A percentile compares a stretch with the other conserved stretches of the same genome.
Evolutionary conservation across 2,113 vertebrate species (phyloP).

Genomic region (Urocynchramus pylzowi): DNA sequence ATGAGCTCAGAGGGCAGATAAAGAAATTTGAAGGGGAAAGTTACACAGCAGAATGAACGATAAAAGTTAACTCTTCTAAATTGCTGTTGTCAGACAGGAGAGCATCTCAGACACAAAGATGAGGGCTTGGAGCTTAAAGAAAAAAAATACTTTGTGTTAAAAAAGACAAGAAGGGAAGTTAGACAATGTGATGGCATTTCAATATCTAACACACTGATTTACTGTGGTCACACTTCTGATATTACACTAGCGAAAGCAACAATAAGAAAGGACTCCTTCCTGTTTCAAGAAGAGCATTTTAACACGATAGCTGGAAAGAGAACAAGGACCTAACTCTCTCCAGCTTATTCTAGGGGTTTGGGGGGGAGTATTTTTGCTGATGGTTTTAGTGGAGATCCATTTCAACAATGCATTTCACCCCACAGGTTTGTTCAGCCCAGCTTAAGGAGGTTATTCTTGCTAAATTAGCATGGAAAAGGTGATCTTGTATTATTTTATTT

Average conservation of each 20-base stretch:
- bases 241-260: slow-evolving; percentile 1
- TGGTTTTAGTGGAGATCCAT: background rate
- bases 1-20: slow-evolving; percentile 85
- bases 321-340: background rate
- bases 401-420: background rate
- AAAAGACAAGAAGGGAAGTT: slow-evolving; percentile 49
- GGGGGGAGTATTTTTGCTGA: background rate
- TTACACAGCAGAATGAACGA: slow-evolving; percentile 77
- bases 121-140: slow-evolving; percentile 41
- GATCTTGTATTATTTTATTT: background rate
- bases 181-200: slow-evolving; percentile 32
- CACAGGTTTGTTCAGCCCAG: background rate
- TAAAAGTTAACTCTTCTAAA: slow-evolving; percentile 82
- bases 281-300: background rate
- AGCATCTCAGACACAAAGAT: slow-evolving; percentile 61
- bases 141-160: slow-evolving; percentile 35
- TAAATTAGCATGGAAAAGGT: background rate
- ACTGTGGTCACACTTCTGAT: slow-evolving; percentile 11
- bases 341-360: background rate
- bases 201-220: slow-evolving; percentile 36
- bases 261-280: slow-evolving; percentile 26
- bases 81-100: slow-evolving; percentile 73
- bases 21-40: slow-evolving; percentile 79
- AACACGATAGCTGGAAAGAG: background rate
- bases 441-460: background rate